A percentile compares a stretch with the other conserved stretches of the same genome.
Evolutionary conservation across 2,797 vertebrate genomes (phyloP).

Genomic region (Karalla daura): DNA sequence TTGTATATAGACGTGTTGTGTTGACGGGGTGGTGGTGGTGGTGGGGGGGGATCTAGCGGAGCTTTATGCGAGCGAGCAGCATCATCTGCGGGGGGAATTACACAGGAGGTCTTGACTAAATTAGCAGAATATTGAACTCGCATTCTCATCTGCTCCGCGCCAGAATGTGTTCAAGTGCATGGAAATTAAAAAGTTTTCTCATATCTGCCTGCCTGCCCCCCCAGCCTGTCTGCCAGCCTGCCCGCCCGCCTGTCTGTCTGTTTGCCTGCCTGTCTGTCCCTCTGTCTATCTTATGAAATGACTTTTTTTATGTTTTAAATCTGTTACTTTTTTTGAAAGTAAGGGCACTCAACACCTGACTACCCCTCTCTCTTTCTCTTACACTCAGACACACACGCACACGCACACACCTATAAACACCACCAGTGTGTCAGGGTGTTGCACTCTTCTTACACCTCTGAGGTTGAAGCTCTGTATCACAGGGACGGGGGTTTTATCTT

Average conservation of each 20-base stretch:
- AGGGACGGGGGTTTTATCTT: slow-evolving; percentile 48
- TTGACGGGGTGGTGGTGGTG: too few species aligned
- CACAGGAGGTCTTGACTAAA: slow-evolving; percentile 13
- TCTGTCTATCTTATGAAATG: too few species aligned
- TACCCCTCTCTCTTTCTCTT: background rate
- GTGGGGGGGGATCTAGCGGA: slow-evolving; percentile 36
- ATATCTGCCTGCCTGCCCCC: too few species aligned
- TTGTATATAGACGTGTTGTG: slow-evolving; percentile 56
- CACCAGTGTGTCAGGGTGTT: slow-evolving; percentile 42
- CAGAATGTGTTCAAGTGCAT: background rate
- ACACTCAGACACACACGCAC: background rate
- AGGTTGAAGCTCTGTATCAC: slow-evolving; percentile 46
- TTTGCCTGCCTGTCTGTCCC: too few species aligned
- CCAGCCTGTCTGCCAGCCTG: too few species aligned
- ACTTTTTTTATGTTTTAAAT: too few species aligned
- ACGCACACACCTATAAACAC: background rate
- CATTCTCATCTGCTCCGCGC: slow-evolving; percentile 19
- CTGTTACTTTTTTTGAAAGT: too few species aligned
- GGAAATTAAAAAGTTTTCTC: background rate
- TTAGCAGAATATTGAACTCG: slow-evolving; percentile 37
- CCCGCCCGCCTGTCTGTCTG: too few species aligned
- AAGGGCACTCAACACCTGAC: too few species aligned
- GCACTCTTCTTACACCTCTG: slow-evolving; percentile 45
- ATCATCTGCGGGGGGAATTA: slow-evolving; percentile 51
- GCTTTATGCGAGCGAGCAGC: slow-evolving; percentile 41